Conservation (phyloP, 1,140 invertebrate species). For the Lutraria rhynchaena region DNA sequence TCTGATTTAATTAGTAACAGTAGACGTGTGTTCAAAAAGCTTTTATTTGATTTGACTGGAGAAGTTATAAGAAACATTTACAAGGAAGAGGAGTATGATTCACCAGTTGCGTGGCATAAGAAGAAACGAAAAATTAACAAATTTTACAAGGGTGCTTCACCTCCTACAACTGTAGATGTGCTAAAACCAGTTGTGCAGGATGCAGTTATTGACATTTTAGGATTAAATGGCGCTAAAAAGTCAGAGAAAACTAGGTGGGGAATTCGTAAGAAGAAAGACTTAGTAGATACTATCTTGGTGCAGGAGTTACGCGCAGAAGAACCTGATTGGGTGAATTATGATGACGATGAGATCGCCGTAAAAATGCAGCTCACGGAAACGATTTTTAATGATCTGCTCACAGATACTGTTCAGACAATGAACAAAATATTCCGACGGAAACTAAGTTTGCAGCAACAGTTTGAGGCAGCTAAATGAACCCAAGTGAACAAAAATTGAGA, state of each 20-base stretch:
- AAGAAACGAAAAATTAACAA: slow-evolving; percentile 70
- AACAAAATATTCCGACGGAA: slow-evolving; percentile 72
- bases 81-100: slow-evolving; percentile 74
- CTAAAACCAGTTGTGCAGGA: slow-evolving; percentile 75
- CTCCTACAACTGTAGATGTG: slow-evolving; percentile 72
- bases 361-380: slow-evolving; percentile 87
- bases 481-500: neutral
- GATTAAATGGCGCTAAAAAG: slow-evolving; percentile 84
- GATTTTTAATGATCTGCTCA: slow-evolving; percentile 86
- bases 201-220: slow-evolving; percentile 82
- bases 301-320: slow-evolving; percentile 88
- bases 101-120: slow-evolving; percentile 84
- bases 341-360: slow-evolving; percentile 87
- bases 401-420: slow-evolving; percentile 84
- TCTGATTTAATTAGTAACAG: slow-evolving; percentile 71
- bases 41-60: slow-evolving; percentile 87
- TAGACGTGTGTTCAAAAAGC: slow-evolving; percentile 79
- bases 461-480: slow-evolving; percentile 50
- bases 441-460: slow-evolving; percentile 51
- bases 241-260: slow-evolving; percentile 86
- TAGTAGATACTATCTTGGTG: slow-evolving; percentile 88
- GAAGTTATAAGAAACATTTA: slow-evolving; percentile 85
- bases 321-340: slow-evolving; percentile 88
- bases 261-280: slow-evolving; percentile 88
- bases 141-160: slow-evolving; percentile 70